A percentile compares a stretch with the other conserved stretches of the same genome.
Evolutionary conservation across 2,888 invertebrate genomes (phyloP).

Genomic region (Pollenia amentaria): DNA sequence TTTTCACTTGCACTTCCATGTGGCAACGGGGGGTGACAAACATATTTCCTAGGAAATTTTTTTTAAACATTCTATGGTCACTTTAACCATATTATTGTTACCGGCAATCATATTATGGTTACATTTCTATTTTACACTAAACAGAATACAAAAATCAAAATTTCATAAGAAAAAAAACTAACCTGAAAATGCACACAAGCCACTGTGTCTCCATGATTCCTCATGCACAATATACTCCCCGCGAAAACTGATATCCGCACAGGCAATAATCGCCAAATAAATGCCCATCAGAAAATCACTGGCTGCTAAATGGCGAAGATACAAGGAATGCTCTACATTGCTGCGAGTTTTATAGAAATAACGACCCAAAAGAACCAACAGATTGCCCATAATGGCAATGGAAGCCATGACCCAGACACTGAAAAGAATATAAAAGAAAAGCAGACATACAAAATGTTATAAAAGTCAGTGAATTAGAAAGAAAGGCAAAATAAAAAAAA

Average conservation of each 20-base stretch:
- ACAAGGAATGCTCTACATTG: slow-evolving; percentile 87
- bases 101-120: not conserved
- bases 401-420: slow-evolving; percentile 88
- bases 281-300: slow-evolving; percentile 88
- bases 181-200: slow-evolving; percentile 86
- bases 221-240: slow-evolving; percentile 87
- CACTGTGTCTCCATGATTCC: slow-evolving; percentile 86
- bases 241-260: slow-evolving; percentile 85
- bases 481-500: not conserved
- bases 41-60: too few species aligned
- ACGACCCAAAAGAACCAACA: slow-evolving; percentile 86
- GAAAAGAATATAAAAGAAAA: slow-evolving; percentile 72
- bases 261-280: slow-evolving; percentile 87
- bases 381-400: slow-evolving; percentile 86
- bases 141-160: not conserved
- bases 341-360: slow-evolving; percentile 85
- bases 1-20: too few species aligned
- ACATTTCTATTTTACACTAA: not conserved
- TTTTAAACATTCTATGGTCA: too few species aligned
- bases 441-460: not conserved
- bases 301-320: slow-evolving; percentile 87
- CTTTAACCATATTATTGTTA: too few species aligned
- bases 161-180: not conserved
- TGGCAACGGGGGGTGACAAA: too few species aligned
- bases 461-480: not conserved